phyloP scores from a whole-genome alignment of 2,797 vertebrate species.

The Leucoraja ocellata region DNA sequence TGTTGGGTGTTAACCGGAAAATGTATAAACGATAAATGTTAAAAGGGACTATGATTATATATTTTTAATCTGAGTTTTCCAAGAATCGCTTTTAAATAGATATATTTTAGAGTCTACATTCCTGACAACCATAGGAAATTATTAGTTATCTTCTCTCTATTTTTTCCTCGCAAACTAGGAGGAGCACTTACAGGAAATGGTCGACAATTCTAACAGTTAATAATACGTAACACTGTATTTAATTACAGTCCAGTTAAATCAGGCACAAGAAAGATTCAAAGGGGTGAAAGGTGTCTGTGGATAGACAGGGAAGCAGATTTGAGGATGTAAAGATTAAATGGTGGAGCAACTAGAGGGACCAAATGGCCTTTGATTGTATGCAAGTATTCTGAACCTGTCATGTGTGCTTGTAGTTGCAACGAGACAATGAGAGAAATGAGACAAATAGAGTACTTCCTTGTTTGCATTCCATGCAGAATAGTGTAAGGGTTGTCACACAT shows the following conservation, averaged over 20 bases:
- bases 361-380: too few species aligned
- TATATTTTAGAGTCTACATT: not conserved
- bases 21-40: not conserved
- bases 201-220: too few species aligned
- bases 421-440: too few species aligned
- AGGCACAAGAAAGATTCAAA: not conserved
- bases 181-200: not conserved
- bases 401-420: not conserved
- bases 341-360: too few species aligned
- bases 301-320: too few species aligned
- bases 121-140: not conserved
- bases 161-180: not conserved
- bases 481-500: too few species aligned
- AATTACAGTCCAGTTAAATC: not conserved
- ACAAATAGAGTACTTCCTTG: too few species aligned
- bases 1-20: not conserved
- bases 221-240: not conserved
- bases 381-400: not conserved
- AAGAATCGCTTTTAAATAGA: not conserved
- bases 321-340: too few species aligned
- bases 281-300: too few species aligned
- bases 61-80: not conserved
- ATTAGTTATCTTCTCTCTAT: not conserved
- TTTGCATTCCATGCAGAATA: too few species aligned
- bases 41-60: not conserved